Percentiles rank a stretch among this genome's conserved stretches.
Conservation (phyloP, 2,797 vertebrate species). For the Australoheros facetus region DNA sequence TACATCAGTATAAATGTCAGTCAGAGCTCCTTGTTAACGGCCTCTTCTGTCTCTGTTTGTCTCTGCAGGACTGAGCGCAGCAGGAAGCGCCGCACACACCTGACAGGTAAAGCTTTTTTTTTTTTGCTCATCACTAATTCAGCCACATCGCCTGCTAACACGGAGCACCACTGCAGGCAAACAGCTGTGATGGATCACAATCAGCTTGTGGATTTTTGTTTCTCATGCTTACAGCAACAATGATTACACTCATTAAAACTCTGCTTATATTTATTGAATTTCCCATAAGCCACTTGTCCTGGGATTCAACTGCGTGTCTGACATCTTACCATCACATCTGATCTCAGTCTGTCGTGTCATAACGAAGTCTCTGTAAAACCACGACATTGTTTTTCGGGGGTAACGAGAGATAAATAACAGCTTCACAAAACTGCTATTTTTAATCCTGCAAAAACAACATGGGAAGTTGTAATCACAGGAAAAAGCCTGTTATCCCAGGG, state of each 20-base stretch:
- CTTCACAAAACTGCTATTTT: background rate
- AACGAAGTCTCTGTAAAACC: background rate
- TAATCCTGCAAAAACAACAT: background rate
- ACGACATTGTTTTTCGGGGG: background rate
- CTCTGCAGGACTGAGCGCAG: slow-evolving; percentile 16
- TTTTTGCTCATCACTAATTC: background rate
- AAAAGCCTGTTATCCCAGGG: background rate
- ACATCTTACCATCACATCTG: background rate
- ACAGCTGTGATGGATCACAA: background rate
- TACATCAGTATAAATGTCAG: background rate
- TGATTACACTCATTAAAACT: background rate
- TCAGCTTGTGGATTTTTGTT: background rate
- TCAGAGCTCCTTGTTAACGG: background rate
- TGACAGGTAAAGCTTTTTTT: slow-evolving; percentile 15
- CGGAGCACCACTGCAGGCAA: background rate
- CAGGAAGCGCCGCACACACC: background rate
- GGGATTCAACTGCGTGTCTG: accelerated
- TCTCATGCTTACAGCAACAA: background rate
- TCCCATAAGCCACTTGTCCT: background rate
- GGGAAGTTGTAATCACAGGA: background rate
- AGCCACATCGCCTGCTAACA: background rate
- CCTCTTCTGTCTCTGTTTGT: slow-evolving; percentile 18
- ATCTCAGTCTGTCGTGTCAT: background rate
- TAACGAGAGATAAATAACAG: background rate
- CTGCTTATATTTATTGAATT: background rate